Evolutionary conservation across 2,113 vertebrate species (phyloP).

Genomic region (Callipepla californica): DNA sequence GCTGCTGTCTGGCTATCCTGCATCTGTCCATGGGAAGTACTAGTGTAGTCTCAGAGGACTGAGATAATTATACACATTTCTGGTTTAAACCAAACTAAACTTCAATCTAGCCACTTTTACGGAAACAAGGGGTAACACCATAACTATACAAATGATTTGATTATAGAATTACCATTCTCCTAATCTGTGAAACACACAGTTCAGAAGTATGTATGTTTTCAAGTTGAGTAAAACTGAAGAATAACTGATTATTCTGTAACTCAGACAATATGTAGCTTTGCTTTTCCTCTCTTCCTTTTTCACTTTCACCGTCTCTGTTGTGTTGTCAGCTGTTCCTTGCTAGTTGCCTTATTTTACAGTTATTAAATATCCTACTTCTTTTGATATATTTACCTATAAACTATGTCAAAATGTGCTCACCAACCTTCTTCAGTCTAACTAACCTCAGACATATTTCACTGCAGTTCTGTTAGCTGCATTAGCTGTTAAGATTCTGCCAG

Average conservation of each 20-base stretch:
- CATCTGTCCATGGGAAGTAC: constrained; percentile 3
- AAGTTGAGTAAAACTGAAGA: not conserved
- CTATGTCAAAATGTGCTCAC: not conserved
- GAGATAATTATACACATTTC: not conserved
- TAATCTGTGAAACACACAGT: not conserved
- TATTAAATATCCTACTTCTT: not conserved
- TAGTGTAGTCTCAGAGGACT: not conserved
- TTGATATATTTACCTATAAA: not conserved
- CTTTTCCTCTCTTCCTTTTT: not conserved
- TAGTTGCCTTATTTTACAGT: not conserved
- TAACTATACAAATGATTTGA: not conserved
- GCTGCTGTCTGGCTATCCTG: not conserved
- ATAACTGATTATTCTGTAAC: not conserved
- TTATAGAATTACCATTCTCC: not conserved
- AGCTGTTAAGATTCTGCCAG: not conserved
- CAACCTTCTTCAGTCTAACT: not conserved
- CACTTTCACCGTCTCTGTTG: not conserved
- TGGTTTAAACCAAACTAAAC: constrained; percentile 15
- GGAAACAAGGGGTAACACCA: not conserved
- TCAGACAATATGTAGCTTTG: not conserved
- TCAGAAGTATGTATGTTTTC: not conserved
- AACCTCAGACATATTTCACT: not conserved
- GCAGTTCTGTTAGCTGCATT: not conserved
- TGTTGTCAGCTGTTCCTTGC: not conserved
- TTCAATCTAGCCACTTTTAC: not conserved